Conservation (phyloP, 2,888 invertebrate species). For the Clitarchus hookeri region DNA sequence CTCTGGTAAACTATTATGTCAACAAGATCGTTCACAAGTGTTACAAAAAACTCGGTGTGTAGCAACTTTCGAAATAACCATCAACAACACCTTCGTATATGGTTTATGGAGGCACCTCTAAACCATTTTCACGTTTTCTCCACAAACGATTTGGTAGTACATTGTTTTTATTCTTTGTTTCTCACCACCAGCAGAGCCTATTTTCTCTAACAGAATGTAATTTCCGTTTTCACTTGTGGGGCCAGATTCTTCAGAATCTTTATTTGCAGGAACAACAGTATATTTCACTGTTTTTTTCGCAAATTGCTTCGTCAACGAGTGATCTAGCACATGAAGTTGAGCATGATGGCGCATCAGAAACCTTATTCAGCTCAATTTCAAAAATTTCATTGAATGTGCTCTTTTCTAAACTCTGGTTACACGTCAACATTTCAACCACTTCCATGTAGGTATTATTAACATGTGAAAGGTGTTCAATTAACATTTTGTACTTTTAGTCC, state of each 20-base stretch:
- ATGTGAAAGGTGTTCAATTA: not conserved
- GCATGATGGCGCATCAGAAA: not conserved
- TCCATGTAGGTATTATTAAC: not conserved
- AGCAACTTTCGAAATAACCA: not conserved
- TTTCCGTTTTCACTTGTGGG: not conserved
- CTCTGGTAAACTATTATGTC: not conserved
- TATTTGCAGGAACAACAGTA: not conserved
- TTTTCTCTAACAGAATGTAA: not conserved
- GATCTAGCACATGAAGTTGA: not conserved
- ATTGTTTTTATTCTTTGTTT: too few species aligned
- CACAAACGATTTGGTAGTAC: not conserved
- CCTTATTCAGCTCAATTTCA: not conserved
- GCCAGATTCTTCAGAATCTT: not conserved
- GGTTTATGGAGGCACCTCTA: not conserved
- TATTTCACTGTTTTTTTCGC: not conserved
- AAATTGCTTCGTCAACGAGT: not conserved
- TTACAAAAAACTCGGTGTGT: not conserved
- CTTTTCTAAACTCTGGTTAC: not conserved
- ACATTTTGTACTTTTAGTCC: not conserved
- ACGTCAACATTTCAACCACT: not conserved
- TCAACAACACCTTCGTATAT: not conserved
- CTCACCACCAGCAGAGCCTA: not conserved
- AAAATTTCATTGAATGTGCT: not conserved
- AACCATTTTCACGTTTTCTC: not conserved
- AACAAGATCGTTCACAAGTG: not conserved